Percentiles rank a stretch among this genome's conserved stretches.
These are phyloP conservation scores for Bombus breviceps DNA, from an alignment of 1,140 invertebrate species.

Conservation along the genomic window DNA sequence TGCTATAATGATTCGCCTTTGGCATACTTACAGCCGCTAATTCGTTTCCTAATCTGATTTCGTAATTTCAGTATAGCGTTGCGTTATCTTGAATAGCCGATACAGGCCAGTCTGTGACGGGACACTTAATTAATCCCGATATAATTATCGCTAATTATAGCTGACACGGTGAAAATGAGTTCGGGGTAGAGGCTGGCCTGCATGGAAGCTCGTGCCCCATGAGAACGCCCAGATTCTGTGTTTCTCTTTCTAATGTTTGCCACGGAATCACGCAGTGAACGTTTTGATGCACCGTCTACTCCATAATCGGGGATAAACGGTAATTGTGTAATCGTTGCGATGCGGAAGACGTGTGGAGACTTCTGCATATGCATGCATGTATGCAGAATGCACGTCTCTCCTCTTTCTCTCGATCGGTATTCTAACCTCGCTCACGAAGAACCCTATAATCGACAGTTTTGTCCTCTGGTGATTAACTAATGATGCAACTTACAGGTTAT, in stretches of 20 bases:
- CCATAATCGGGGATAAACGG: slow-evolving; percentile 68
- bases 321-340: slow-evolving; percentile 59
- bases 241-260: neutral
- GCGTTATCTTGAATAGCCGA: neutral
- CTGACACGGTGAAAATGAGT: neutral
- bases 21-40: slow-evolving; percentile 22
- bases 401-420: neutral
- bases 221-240: neutral
- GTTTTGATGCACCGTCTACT: slow-evolving; percentile 53
- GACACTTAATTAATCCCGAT: slow-evolving; percentile 50
- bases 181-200: neutral
- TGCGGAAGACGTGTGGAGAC: slow-evolving; percentile 57
- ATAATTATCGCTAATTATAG: slow-evolving; percentile 57
- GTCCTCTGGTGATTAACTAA: neutral
- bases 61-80: neutral
- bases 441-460: neutral
- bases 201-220: neutral
- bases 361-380: neutral
- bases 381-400: neutral
- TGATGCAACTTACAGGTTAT: neutral
- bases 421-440: neutral
- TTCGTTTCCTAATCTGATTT: slow-evolving; percentile 51
- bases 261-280: slow-evolving; percentile 43
- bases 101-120: neutral
- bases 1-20: slow-evolving; percentile 36